Conservation (phyloP, 2,113 vertebrate genomes). For the Hucho hucho region DNA sequence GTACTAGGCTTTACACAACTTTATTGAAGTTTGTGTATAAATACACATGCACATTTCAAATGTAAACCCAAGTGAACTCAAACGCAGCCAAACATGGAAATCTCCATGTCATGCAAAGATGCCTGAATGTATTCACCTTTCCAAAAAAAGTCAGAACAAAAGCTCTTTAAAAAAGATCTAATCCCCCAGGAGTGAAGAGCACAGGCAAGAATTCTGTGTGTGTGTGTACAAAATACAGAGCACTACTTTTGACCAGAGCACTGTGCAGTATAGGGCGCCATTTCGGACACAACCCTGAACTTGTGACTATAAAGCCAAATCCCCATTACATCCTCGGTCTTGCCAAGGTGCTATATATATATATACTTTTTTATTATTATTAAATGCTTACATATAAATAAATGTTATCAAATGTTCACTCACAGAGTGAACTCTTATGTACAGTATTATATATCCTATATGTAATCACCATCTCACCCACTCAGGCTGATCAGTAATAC, state of each 20-base stretch:
- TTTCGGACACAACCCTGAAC: conserved; percentile 22
- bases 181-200: conserved; percentile 81
- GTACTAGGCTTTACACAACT: conserved; percentile 89
- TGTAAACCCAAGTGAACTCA: conserved; percentile 99
- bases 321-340: conserved; percentile 74
- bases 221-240: conserved; percentile 51
- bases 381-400: conserved; percentile 97
- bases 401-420: conserved; percentile 99
- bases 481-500: background rate
- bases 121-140: conserved; percentile 78
- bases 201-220: conserved; percentile 80
- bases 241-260: too few relatives aligned
- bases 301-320: conserved; percentile 79
- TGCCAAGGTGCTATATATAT: conserved; percentile 86
- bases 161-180: conserved; percentile 73
- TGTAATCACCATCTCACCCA: conserved; percentile 85
- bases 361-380: conserved; percentile 66
- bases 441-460: conserved; percentile 94
- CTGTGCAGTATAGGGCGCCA: background rate
- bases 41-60: conserved; percentile 99
- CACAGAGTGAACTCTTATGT: conserved; percentile 99
- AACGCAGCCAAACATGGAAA: conserved; percentile 96
- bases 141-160: conserved; percentile 63
- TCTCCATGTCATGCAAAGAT: conserved; percentile 89
- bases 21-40: conserved; percentile 99